Evolutionary conservation across 2,888 invertebrate species (phyloP), one percentile per base, ranked within the genome.

Genomic region (Lithosia quadra): DNA sequence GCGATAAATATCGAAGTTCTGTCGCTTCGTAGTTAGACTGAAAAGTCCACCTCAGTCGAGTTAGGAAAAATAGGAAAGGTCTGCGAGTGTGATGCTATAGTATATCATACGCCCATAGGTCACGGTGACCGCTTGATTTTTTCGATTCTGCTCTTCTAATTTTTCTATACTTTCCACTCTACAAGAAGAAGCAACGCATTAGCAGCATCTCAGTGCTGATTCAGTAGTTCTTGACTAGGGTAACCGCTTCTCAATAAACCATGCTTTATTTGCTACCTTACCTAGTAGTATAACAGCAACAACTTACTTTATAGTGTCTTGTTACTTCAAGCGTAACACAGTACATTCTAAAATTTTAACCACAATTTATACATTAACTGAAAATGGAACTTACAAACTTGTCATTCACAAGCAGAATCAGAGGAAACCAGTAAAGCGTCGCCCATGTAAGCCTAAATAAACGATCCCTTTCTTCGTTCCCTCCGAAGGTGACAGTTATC

Each of bases 401-500:
- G 60, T 80, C 68, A 71, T 67, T 71, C 70, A 66, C 69, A 75
- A 55, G 61, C 58, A 61, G 68, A 63, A 49, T 18, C 28, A 11
- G 66, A 68, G 66, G 43, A 58, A 53, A 63, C 64, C 68, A 69
- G 24, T 15, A 60, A 63, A 74, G 49, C 63, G 63, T 73, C 73
- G 58, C 22, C 22, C 58, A 61, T 68, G 64, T 72, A 73, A 78
- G 74, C 74, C 68, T 58, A 68, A 78, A 79, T 73, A 76, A 73
- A 81, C 68, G 81, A 76, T 71, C 71, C 67, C 57, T 72, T 72
- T 73, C 68, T 79, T 74, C 63, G 58, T 57, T 61, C 59, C 39
- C 68, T 53, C 57, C 36, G 55, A 67, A 79, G 79, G 68, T 76
- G 81, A 81, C 81, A 78, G 72, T 72, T 72, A 76, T 76, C 76